Percentiles rank a stretch among this genome's conserved stretches.
phyloP scores from a whole-genome alignment of 2,113 vertebrate genomes.

The Pionites leucogaster region DNA sequence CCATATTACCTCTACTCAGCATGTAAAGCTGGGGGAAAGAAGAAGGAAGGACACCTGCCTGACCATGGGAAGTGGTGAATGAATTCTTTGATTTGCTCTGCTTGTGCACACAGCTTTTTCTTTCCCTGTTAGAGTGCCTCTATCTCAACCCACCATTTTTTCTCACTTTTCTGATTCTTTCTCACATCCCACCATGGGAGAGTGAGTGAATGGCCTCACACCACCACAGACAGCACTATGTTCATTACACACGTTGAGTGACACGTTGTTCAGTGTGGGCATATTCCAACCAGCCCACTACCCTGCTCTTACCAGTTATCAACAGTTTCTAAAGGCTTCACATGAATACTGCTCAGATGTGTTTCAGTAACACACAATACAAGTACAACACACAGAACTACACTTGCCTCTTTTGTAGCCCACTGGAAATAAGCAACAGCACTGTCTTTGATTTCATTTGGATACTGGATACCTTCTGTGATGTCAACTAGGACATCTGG shows the following conservation, averaged over 20 bases:
- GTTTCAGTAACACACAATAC: not conserved
- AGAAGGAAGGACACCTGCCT: not conserved
- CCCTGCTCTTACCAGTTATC: not conserved
- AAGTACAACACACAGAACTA: not conserved
- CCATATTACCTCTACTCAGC: not conserved
- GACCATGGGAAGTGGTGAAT: not conserved
- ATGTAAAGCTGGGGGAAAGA: not conserved
- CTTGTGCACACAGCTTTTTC: not conserved
- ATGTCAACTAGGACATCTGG: constrained; percentile 60
- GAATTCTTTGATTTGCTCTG: not conserved
- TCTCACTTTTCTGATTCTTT: not conserved
- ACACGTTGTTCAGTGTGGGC: not conserved
- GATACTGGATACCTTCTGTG: constrained; percentile 67
- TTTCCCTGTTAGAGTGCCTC: not conserved
- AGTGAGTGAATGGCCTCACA: not conserved
- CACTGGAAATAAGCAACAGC: constrained; percentile 70
- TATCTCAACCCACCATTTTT: not conserved
- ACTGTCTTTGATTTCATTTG: constrained; percentile 68
- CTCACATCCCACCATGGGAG: not conserved
- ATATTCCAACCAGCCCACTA: not conserved
- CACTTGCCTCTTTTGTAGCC: constrained; percentile 66
- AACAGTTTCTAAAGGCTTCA: not conserved
- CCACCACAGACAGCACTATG: not conserved
- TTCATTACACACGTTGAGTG: not conserved
- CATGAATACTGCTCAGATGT: not conserved